Percentiles rank a stretch among this genome's conserved stretches.
phyloP scores from a whole-genome alignment of 1,140 invertebrate genomes.

The Euura lappo region DNA sequence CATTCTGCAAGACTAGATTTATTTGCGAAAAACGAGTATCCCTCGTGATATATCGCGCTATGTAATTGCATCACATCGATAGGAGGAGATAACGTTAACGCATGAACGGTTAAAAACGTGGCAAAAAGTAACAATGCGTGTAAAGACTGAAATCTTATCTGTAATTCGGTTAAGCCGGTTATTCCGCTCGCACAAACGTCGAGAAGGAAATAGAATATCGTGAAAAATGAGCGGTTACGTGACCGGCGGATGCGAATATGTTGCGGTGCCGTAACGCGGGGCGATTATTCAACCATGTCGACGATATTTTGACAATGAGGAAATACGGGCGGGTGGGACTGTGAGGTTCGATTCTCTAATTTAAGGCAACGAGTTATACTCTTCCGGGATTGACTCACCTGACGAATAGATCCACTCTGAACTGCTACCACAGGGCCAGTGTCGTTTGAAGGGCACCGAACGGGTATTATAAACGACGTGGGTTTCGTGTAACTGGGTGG shows the following conservation, averaged over 20 bases:
- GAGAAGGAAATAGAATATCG: not conserved
- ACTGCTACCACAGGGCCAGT: conserved; percentile 48
- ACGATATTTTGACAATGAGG: not conserved
- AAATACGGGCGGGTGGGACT: not conserved
- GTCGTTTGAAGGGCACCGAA: conserved; percentile 58
- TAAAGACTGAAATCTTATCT: too few species aligned
- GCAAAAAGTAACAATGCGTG: too few species aligned
- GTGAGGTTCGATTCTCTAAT: too few species aligned
- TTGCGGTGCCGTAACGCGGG: not conserved
- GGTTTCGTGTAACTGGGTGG: conserved; percentile 37
- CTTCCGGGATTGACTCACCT: not conserved
- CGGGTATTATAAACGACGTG: conserved; percentile 49
- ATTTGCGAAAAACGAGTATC: too few species aligned
- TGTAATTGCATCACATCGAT: too few species aligned
- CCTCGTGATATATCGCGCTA: too few species aligned
- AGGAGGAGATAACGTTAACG: too few species aligned
- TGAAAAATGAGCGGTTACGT: not conserved
- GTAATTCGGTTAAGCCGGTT: too few species aligned
- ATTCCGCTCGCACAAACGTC: too few species aligned
- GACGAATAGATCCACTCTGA: conserved; percentile 19
- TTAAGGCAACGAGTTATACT: too few species aligned
- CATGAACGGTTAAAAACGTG: too few species aligned
- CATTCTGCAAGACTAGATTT: too few species aligned
- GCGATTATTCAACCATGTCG: not conserved
- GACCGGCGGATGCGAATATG: not conserved